Base-by-base conservation (phyloP, 2,113 vertebrate species). In the Mionectes macconnelli region DNA sequence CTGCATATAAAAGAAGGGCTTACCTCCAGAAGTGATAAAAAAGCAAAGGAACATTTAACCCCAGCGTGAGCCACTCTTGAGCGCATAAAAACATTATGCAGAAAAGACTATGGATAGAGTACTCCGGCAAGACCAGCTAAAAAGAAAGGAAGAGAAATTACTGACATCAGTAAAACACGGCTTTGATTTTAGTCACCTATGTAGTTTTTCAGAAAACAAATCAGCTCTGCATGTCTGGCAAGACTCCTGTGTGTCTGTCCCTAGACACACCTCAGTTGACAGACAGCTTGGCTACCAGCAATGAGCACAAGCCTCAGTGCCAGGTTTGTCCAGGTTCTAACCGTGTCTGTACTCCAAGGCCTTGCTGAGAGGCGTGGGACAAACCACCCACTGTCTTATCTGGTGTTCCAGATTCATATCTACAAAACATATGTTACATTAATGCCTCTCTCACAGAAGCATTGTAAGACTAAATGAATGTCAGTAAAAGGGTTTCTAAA, bases 11-110 rank as follows among this genome's bases (percentile, higher is more conserved):
- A 76, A 62, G 74, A 76, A 24, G 8, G 45, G 68, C 97, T 98
- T 98, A 99, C 99, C 99, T 99, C 99, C 99, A 99, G 37, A 99
- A 98, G 97, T 99, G 99, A 97, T 99, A 99, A 98, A 99, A 99
- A 78, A 99, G 99, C 50, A 99, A 97, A 14, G 99, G 99, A 77
- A 99, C 97, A 44, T 99, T 99, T 85, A 99, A 98, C 6, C 99
- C 99, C 87, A 99, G 98, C 1, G 99, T 99, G 74, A 99, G 98
- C 99, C 99, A 99, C 96, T 99, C 99, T 56, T 99, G 99, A 22
- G 99, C 99, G 19, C 99, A 99, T 85, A 99, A 97, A 98, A 99
- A 99, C 99, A 99, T 99, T 94, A 99, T 98, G 94, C 99, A 99
- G 98, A 99, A 99, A 85, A 99, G 99, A 80, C 98, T 99, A 95